Conservation (phyloP, 2,797 vertebrate genomes). For the Cossypha heuglini region DNA sequence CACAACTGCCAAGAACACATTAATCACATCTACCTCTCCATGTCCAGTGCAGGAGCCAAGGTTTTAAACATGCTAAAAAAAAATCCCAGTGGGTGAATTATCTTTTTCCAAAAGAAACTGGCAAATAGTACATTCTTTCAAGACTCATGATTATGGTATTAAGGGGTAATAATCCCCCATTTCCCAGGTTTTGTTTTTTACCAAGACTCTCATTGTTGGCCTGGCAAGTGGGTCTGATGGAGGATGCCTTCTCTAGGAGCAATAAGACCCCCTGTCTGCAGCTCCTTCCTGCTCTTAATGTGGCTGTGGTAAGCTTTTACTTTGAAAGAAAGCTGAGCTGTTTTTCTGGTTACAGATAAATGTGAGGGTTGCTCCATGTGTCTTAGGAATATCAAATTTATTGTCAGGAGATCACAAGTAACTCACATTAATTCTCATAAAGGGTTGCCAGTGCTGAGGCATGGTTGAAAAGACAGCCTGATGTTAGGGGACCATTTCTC, state of each 20-base stretch:
- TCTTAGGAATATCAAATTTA: neutral
- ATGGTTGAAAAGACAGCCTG: neutral
- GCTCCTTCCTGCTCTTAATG: neutral
- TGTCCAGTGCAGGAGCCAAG: neutral
- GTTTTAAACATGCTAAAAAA: conserved; percentile 1
- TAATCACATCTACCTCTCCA: neutral
- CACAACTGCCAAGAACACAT: neutral
- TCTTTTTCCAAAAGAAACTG: neutral
- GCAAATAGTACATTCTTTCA: neutral
- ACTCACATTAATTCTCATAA: neutral
- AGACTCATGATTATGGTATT: neutral
- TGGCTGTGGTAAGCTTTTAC: neutral
- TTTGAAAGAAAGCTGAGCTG: neutral
- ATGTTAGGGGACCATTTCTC: neutral
- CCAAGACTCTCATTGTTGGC: neutral
- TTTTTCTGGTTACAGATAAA: neutral
- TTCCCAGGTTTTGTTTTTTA: neutral
- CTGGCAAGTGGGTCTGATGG: neutral
- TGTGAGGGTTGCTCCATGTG: neutral
- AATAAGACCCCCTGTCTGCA: neutral
- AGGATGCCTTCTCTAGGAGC: neutral
- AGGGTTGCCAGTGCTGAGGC: neutral
- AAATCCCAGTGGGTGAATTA: neutral
- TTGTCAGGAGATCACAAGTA: neutral
- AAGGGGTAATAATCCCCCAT: neutral